Base-by-base conservation (phyloP, 2,797 vertebrate species). In the Paedocypris micromegethes region DNA sequence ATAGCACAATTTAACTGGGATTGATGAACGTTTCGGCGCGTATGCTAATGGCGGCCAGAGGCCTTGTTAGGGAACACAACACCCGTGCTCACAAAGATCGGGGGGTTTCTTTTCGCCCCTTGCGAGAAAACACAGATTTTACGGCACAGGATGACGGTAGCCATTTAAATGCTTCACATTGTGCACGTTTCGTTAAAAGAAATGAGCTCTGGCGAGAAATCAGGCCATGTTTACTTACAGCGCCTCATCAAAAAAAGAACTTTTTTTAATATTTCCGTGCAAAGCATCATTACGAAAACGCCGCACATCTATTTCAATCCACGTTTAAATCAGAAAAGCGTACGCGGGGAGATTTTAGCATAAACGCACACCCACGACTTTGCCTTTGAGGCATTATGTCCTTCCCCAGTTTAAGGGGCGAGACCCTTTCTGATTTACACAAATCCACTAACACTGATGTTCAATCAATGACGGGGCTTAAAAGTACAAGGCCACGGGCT, bases 231-330 rank as follows among this genome's bases (percentile, higher is more conserved):
- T 76, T 75, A 79, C 73, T 75, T 75, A 62, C 41, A 64, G 70
- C 64, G 43, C 64, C 37, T 40, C 67, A 64, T 69, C 52, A 58
- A 58, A 62, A 63, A 69, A 47, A 23, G 23, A 23, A 23, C 23
- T 23, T 23, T 48, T 5, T 52, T 48, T 39, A 40, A 53, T 50
- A 64, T 64, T 52, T 66, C 56, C 65, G 47, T 66, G 58, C 70
- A 73, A 73, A 70, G 23, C 60, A 75, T 73, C 71, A 75, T 71
- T 68, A 71, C 40, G 50, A 59, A 75, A 73, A 78, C 73, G 60
- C 52, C 58, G 66, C 56, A 64, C 56, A 62, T 75, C 52, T 54
- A 67, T 70, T 64, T 67, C 46, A 65, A 59, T 59, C 46, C 55
- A 75, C 6, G 49, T 49, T 74, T 70, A 69, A 73, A 75, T 66